Conservation (phyloP, 92 coral and sea anemone species). For the Pocillopora grandis region DNA sequence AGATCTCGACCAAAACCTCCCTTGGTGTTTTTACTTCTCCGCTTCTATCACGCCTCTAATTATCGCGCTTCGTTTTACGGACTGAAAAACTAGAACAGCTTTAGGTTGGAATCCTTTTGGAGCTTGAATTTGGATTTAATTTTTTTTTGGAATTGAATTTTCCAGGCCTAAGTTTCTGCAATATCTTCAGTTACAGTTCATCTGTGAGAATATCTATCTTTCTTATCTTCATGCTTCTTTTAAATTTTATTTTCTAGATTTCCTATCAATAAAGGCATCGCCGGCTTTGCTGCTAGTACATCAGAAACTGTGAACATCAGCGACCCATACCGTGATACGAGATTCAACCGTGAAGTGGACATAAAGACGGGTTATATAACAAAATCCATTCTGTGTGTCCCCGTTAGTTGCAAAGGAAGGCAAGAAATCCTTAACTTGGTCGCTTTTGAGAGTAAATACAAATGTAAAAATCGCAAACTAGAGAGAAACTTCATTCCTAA, state of each 20-base stretch:
- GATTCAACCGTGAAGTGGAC: slow-evolving; percentile 96
- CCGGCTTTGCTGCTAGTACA: slow-evolving; percentile 85
- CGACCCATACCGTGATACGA: slow-evolving; percentile 87
- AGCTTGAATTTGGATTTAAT: too few relatives aligned
- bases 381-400: slow-evolving; percentile 88
- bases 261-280: slow-evolving; percentile 79
- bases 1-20: too few relatives aligned
- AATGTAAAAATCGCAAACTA: background rate
- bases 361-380: slow-evolving; percentile 95
- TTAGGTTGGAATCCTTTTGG: too few relatives aligned
- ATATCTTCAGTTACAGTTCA: too few relatives aligned
- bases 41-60: too few relatives aligned
- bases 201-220: too few relatives aligned
- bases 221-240: background rate
- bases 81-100: too few relatives aligned
- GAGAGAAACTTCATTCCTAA: too few relatives aligned
- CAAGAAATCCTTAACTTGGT: slow-evolving; percentile 8
- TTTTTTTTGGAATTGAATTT: too few relatives aligned
- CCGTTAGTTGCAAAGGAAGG: slow-evolving; percentile 96
- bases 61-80: too few relatives aligned
- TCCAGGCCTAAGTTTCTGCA: too few relatives aligned
- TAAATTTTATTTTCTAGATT: slow-evolving; percentile 50
- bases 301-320: slow-evolving; percentile 82
- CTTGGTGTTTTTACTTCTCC: too few relatives aligned
- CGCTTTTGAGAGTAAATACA: background rate